Evolutionary conservation across 2,888 invertebrate species (phyloP).

Genomic region (Macrosoma leucophasiata): DNA sequence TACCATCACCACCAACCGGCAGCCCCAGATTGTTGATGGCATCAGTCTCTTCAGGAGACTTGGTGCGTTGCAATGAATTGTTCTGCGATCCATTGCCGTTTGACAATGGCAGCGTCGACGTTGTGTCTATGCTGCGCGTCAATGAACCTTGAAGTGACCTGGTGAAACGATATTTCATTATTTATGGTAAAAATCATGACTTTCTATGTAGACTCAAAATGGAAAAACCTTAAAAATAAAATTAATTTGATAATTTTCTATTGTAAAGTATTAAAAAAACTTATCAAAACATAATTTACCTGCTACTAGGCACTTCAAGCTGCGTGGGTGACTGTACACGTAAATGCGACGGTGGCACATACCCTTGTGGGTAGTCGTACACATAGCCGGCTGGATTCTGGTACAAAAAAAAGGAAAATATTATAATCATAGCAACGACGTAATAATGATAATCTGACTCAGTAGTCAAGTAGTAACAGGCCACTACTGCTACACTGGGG

Average conservation of each 20-base stretch:
- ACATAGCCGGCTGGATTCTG: slow-evolving; percentile 63
- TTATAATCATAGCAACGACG: too few species aligned
- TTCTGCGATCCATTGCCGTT: slow-evolving; percentile 59
- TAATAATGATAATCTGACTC: too few species aligned
- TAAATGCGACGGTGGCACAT: slow-evolving; percentile 59
- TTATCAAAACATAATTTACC: slow-evolving; percentile 35
- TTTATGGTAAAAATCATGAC: too few species aligned
- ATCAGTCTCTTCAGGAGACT: slow-evolving; percentile 53
- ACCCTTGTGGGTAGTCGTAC: slow-evolving; percentile 67
- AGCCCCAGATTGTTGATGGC: slow-evolving; percentile 64
- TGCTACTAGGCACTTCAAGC: slow-evolving; percentile 44
- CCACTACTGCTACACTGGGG: too few species aligned
- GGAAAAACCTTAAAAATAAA: too few species aligned
- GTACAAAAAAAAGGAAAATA: too few species aligned
- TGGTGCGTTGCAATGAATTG: slow-evolving; percentile 64
- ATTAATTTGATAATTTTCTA: background rate
- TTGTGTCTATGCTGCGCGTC: slow-evolving; percentile 65
- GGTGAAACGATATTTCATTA: slow-evolving; percentile 7
- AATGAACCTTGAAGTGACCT: slow-evolving; percentile 67
- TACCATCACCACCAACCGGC: slow-evolving; percentile 44
- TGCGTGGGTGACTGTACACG: slow-evolving; percentile 60
- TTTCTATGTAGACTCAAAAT: too few species aligned
- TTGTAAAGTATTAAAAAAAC: background rate
- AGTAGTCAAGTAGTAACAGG: too few species aligned
- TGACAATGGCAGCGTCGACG: slow-evolving; percentile 61